Percentiles rank a stretch among this genome's conserved stretches.
phyloP scores from a whole-genome alignment of 2,888 invertebrate genomes.

The Caenorhabditis becei region DNA sequence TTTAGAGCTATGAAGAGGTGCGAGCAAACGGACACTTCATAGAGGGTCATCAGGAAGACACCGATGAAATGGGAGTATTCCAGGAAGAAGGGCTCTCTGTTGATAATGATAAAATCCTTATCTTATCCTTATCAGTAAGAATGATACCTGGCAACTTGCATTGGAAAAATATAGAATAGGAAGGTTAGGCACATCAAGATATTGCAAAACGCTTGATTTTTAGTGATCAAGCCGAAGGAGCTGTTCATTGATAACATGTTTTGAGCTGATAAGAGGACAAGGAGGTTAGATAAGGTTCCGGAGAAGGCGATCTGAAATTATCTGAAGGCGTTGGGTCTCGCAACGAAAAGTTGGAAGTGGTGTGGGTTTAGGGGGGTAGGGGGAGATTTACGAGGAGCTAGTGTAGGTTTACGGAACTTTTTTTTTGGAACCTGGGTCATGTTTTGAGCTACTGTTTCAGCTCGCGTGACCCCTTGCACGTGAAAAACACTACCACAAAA shows the following conservation, averaged over 20 bases:
- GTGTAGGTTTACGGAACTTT: no score
- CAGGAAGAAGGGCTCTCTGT: no score
- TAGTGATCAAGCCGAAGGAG: constrained; percentile 31
- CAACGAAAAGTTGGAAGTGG: no score
- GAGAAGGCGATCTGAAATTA: constrained; percentile 18
- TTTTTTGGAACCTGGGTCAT: no score
- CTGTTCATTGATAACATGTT: constrained; percentile 34
- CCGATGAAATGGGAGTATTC: constrained; percentile 23
- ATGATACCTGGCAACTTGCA: constrained; percentile 19
- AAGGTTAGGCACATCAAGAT: constrained; percentile 31
- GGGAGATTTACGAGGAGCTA: no score
- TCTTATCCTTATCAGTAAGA: no score
- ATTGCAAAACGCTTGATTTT: constrained; percentile 43
- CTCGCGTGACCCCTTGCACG: no score
- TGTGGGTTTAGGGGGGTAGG: no score
- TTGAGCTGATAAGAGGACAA: constrained; percentile 14
- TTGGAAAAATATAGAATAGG: constrained; percentile 19
- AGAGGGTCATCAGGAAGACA: constrained; percentile 13
- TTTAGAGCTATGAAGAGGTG: constrained; percentile 31
- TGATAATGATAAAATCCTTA: no score
- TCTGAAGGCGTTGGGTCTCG: no score
- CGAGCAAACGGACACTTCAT: constrained; percentile 28
- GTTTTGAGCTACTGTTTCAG: no score
- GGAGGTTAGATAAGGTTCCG: constrained; percentile 13
- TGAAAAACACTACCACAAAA: no score